phyloP scores from a whole-genome alignment of 1,140 invertebrate species.

The Drosophila bipectinata region DNA sequence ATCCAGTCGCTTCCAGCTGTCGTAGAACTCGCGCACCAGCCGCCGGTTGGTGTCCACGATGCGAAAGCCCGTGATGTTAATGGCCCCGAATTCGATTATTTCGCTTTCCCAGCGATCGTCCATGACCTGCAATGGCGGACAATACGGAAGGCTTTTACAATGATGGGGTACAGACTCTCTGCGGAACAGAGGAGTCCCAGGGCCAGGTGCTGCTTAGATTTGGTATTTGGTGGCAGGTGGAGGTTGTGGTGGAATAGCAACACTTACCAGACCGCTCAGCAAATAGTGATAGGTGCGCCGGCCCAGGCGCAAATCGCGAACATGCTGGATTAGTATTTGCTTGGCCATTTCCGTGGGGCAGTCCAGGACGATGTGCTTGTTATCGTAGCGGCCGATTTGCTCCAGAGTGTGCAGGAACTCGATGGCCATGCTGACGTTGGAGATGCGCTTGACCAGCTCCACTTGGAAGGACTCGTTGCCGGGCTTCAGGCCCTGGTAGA shows the following conservation, averaged over 20 bases:
- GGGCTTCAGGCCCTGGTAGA: constrained; percentile 92
- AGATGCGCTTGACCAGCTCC: constrained; percentile 91
- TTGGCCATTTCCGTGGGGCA: constrained; percentile 94
- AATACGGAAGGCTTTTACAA: constrained; percentile 23
- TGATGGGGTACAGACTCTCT: constrained; percentile 4
- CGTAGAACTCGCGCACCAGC: constrained; percentile 92
- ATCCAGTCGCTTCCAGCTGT: constrained; percentile 90
- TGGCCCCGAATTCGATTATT: constrained; percentile 95
- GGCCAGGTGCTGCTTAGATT: not conserved
- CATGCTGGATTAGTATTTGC: constrained; percentile 93
- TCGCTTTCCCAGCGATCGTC: constrained; percentile 96
- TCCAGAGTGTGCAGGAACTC: constrained; percentile 91
- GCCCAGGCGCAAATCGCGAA: constrained; percentile 92
- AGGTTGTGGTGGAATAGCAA: constrained; percentile 57
- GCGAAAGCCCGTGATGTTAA: constrained; percentile 98
- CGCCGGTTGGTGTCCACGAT: constrained; percentile 92
- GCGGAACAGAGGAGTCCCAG: too few relatives aligned
- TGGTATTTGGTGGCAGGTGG: constrained; percentile 1
- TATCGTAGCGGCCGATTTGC: constrained; percentile 90
- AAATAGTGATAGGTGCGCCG: constrained; percentile 96
- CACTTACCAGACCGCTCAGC: constrained; percentile 93
- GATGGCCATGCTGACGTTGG: constrained; percentile 91
- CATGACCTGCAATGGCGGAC: constrained; percentile 89
- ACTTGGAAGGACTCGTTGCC: constrained; percentile 93
- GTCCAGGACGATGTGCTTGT: constrained; percentile 96